Conservation (phyloP, 2,797 vertebrate species). For the Tiaroga cobitis region DNA sequence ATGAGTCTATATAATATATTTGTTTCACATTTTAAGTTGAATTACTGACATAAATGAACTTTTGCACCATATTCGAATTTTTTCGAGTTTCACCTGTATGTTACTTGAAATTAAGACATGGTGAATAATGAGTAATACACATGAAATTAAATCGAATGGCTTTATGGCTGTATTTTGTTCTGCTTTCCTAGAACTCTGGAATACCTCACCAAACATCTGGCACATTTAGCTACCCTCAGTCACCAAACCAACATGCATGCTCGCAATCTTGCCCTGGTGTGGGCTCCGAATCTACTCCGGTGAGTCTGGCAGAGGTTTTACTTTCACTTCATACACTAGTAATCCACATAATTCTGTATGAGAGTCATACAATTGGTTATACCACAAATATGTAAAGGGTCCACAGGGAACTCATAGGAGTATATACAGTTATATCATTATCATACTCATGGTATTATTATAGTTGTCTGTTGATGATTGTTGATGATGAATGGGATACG, state of each 20-base stretch:
- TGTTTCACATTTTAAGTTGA: too few relatives aligned
- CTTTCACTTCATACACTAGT: neutral
- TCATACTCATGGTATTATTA: neutral
- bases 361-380: neutral
- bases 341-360: neutral
- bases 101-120: neutral
- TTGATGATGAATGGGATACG: neutral
- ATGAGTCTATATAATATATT: too few relatives aligned
- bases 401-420: neutral
- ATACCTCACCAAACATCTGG: constrained; percentile 92
- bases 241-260: constrained; percentile 95
- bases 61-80: too few relatives aligned
- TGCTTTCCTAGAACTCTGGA: constrained; percentile 87
- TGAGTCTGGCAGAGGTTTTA: constrained; percentile 63
- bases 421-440: neutral
- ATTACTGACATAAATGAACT: too few relatives aligned
- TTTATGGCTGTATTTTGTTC: neutral
- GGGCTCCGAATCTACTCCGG: constrained; percentile 97
- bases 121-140: too few relatives aligned
- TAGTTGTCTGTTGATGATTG: neutral
- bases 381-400: neutral
- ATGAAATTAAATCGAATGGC: neutral
- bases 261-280: constrained; percentile 94
- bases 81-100: neutral
- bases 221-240: constrained; percentile 92